Base-by-base conservation (phyloP, 2,797 vertebrate species). In the Denticeps clupeoides region DNA sequence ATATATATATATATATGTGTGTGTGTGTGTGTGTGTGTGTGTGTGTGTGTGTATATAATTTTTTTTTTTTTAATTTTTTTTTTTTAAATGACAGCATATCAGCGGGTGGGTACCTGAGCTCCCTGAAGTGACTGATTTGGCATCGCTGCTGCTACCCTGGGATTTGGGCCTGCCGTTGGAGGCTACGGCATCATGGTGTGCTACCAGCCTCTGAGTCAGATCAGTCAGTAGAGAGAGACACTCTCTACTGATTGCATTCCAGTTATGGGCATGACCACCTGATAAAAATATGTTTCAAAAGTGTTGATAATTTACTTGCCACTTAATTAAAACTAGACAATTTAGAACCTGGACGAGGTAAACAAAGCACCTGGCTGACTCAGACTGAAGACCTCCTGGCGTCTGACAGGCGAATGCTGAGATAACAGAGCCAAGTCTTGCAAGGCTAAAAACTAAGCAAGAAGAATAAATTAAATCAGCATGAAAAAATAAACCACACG, bases 191-290 rank as follows among this genome's bases (percentile, higher is more conserved):
- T 98, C 93, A 43, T 98, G 93, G 59, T 91, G 85, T 12, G 70
- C 55, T 1, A 92, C 60, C 31, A 98, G 81, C 53, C 86, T 88
- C 64, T 89, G 88, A 11, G 90, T 94, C 63, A 99, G 80, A 60
- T 89, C 87, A 35, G 68, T 73, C 48, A 98, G 67, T 59, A 97
- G 77, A 52, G 69, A 85, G 70, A 98, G 63, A 65, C 95, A 98
- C 67, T 91, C 92, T 43, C 68, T 79, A 47, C 86, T 92, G 68
- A 99, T 81, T 3, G 89, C 86, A 21, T 86, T 86, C 95, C 95
- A 99, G 61, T 90, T 93, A 62, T 98, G 87, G 3, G 95, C 87
- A 66, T 97, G 94, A 19, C 95, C 93, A 57, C 94, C 95, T 98
- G 66, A 12, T 18, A 53, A 47, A 44, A 52, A 43, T 11, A 13